Conservation (phyloP, 2,113 vertebrate genomes). For the Heptranchias perlo region DNA sequence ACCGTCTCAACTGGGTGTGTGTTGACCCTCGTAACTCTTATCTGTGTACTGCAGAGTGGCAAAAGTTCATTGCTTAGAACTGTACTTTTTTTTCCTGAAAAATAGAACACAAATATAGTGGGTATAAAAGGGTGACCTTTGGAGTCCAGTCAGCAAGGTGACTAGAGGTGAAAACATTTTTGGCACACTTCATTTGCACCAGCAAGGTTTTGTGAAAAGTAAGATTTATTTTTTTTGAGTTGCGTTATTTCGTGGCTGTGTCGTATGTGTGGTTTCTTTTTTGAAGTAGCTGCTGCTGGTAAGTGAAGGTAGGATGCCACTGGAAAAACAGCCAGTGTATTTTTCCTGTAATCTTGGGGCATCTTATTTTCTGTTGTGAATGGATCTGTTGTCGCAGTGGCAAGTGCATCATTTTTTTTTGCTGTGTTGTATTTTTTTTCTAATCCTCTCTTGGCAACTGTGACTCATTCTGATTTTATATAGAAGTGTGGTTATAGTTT, state of each 20-base stretch:
- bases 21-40: not conserved
- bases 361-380: slow-evolving; percentile 8
- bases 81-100: not conserved
- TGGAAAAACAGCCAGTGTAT: not conserved
- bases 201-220: not conserved
- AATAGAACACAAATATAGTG: not conserved
- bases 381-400: not conserved
- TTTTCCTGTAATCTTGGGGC: slow-evolving; percentile 2
- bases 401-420: not conserved
- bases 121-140: not conserved
- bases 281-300: not conserved
- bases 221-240: not conserved
- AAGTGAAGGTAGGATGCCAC: not conserved
- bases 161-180: slow-evolving; percentile 17
- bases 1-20: not conserved
- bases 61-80: not conserved
- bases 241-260: not conserved
- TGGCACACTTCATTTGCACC: not conserved
- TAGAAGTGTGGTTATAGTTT: slow-evolving; percentile 22
- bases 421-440: not conserved
- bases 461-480: slow-evolving; percentile 31
- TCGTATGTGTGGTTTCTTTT: not conserved
- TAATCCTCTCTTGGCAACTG: not conserved
- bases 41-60: not conserved
- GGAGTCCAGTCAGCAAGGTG: too few relatives aligned